A percentile compares a stretch with the other conserved stretches of the same genome.
Evolutionary conservation across 2,888 invertebrate genomes (phyloP).

Genomic region (Nemurella pictetii): DNA sequence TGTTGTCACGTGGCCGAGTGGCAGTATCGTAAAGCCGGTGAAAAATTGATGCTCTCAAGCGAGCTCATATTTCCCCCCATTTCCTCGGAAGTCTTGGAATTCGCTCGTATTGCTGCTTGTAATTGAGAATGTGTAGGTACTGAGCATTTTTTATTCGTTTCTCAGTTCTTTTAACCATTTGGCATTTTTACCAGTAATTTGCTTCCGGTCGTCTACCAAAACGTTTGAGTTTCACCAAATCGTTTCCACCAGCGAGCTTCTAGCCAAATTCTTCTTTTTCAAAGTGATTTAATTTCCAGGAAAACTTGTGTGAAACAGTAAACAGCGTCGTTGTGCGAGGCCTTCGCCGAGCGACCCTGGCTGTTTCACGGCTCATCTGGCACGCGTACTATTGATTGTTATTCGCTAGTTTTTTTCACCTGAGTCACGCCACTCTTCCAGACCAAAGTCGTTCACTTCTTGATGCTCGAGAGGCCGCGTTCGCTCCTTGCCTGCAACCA

Average conservation of each 20-base stretch:
- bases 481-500: conserved; percentile 9
- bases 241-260: not conserved
- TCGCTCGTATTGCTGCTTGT: too few species aligned
- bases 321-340: not conserved
- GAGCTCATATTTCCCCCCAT: too few species aligned
- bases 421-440: conserved; percentile 36
- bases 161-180: too few species aligned
- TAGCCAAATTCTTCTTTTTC: not conserved
- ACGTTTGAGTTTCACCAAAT: not conserved
- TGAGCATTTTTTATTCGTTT: too few species aligned
- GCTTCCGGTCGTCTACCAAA: not conserved
- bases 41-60: not conserved
- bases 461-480: conserved; percentile 33
- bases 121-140: too few species aligned
- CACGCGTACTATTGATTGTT: conserved; percentile 6
- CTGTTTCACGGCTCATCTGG: conserved; percentile 5
- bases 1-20: not conserved
- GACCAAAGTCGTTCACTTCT: conserved; percentile 37
- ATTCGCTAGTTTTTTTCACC: conserved; percentile 8
- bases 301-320: not conserved
- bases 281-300: not conserved
- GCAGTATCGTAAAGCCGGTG: not conserved
- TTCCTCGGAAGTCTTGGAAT: too few species aligned
- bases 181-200: not conserved
- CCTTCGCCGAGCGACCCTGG: too few species aligned